Base-by-base conservation (phyloP, 2,888 invertebrate genomes). In the Netelia virgata region DNA sequence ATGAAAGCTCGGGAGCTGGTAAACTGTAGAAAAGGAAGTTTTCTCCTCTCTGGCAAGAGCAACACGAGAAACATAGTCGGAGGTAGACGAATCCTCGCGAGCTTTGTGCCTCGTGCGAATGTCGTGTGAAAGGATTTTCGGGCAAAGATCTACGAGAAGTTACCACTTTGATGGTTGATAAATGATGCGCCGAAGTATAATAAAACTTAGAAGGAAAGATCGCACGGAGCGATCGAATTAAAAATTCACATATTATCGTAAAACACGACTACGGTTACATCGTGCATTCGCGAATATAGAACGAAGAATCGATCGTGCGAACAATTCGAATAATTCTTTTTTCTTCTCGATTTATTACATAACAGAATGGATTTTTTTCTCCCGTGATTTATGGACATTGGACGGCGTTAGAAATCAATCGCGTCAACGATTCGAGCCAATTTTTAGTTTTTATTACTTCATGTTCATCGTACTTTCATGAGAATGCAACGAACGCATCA, bases 21-120 rank as follows among this genome's bases (percentile, higher is more conserved):
- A 47, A 43, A 57, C 55, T 66, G 57, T 47, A 76, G 76, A 64
- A 76, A 76, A 68, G 68, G 76, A 76, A 68, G 76, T 76, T 76
- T 76, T 66, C 18, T 66, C 41, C 23, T 75, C 2, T 16, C 57
- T 11, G 55, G 68, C 55, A 76, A 76, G 53, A 68, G 68, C 66
- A 57, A 57, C 76, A 57, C 14, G 66, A 43, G 43, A 66, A 57
- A 53, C 41, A 11, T 20, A 23, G 57, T 20, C 11, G 66, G 36
- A 57, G 43, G 28, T 66, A 23, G 66, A 53, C 55, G 55, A 55
- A 9, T 16, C 18, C 18, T 16, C 18, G 16, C 9, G 5, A 18
- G 6, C 16, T 16, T n/a, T 18, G 18, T 57, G 20, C 8, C 57
- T 9, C 16, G 10, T 57, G 10, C 5, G 18, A 10, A 18, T 57